A percentile compares a stretch with the other conserved stretches of the same genome.
Evolutionary conservation across 2,797 vertebrate species (phyloP).

Genomic region (Garrulus glandarius): DNA sequence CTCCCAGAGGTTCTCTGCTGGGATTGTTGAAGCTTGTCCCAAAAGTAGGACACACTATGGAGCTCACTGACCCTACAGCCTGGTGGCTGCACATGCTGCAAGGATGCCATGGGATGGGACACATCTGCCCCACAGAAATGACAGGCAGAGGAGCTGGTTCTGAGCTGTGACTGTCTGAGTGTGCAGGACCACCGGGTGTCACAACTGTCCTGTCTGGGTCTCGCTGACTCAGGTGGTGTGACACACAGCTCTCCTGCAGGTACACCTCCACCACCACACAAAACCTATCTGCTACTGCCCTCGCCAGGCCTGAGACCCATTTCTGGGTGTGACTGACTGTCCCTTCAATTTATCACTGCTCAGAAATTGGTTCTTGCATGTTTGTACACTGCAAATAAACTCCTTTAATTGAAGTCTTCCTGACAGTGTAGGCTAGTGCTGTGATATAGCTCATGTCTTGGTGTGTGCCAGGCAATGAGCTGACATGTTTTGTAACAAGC

Average conservation of each 20-base stretch:
- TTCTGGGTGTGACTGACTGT: not conserved
- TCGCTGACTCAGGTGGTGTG: not conserved
- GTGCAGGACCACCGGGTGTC: fast-evolving
- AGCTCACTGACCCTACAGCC: not conserved
- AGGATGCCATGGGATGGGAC: fast-evolving
- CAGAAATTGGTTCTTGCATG: not conserved
- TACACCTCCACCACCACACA: not conserved
- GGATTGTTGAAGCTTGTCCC: fast-evolving
- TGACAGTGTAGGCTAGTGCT: not conserved
- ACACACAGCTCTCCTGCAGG: not conserved
- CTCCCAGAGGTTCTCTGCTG: not conserved
- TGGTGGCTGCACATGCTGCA: fast-evolving
- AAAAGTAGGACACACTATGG: fast-evolving
- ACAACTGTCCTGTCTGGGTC: not conserved
- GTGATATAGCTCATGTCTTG: not conserved
- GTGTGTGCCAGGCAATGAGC: not conserved
- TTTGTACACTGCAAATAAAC: not conserved
- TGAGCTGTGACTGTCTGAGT: not conserved
- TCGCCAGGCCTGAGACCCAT: not conserved
- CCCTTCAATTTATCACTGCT: not conserved
- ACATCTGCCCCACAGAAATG: not conserved
- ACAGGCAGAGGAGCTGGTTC: not conserved
- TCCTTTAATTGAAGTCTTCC: not conserved
- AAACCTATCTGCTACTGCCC: not conserved
- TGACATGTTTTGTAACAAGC: not conserved